Conservation (phyloP, 2,888 invertebrate species). For the Tiliacea aurago region DNA sequence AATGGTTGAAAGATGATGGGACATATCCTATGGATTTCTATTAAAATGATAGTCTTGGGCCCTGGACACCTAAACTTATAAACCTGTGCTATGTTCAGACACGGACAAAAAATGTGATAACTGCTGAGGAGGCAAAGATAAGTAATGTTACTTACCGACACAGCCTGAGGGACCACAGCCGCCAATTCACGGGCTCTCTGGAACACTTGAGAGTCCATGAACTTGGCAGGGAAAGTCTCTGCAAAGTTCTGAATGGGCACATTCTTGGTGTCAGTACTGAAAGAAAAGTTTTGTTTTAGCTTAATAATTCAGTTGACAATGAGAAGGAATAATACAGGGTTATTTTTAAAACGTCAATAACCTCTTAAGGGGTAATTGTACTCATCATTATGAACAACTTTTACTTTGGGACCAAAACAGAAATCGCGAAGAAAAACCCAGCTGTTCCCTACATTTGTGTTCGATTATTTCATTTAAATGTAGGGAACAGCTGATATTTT, state of each 20-base stretch:
- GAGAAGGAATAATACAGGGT: conserved; percentile 21
- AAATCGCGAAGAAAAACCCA: too few species aligned
- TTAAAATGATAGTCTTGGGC: conserved; percentile 97
- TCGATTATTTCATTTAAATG: too few species aligned
- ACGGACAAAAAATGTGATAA: conserved; percentile 92
- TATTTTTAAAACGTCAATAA: too few species aligned
- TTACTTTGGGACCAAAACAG: too few species aligned
- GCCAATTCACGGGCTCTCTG: conserved; percentile 90
- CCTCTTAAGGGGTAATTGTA: too few species aligned
- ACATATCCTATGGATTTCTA: conserved; percentile 99
- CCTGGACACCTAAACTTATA: conserved; percentile 99
- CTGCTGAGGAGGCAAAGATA: conserved; percentile 82
- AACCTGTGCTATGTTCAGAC: conserved; percentile 91
- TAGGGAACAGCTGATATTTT: too few species aligned
- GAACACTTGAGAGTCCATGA: conserved; percentile 91
- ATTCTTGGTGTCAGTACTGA: conserved; percentile 90
- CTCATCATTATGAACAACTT: too few species aligned
- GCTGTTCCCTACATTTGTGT: too few species aligned
- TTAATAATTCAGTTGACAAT: neutral
- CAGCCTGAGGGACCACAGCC: conserved; percentile 81
- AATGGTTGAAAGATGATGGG: conserved; percentile 91
- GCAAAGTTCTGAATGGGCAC: conserved; percentile 91
- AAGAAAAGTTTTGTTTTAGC: conserved; percentile 21
- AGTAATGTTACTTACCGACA: conserved; percentile 68
- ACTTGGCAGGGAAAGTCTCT: conserved; percentile 92